Base-by-base conservation (phyloP, 2,797 vertebrate species). In the Strix occidentalis region DNA sequence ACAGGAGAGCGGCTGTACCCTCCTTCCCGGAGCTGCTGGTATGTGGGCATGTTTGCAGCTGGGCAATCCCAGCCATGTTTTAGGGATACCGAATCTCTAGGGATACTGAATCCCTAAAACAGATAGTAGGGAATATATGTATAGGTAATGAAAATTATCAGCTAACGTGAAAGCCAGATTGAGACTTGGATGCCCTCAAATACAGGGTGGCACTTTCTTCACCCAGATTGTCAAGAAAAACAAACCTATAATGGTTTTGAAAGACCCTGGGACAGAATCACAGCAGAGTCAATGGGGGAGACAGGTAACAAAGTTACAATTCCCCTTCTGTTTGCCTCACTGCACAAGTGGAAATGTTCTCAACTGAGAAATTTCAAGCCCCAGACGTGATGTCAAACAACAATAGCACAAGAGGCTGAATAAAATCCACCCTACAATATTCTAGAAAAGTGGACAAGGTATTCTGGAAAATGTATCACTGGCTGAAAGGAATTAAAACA, bases 151-250 rank as follows among this genome's bases (percentile, higher is more conserved):
- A 5, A 20, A 29, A 6, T 4, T 9, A 23, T 8, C 14, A 3
- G 0, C 7, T 16, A 9, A 23, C 0, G 1, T 2, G 41, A 39
- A 53, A 21, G 43, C 14, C 43, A 2, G 18, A 1, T 0, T 9
- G 53, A 28, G 60, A 3, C 3, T 10, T 10, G 45, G 11, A 1
- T 18, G 37, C 10, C 53, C 23, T 33, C 51, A 10, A 7, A 2
- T 4, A 8, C 3, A 5, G 10, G 26, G 43, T 10, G 3, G 39
- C 13, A 8, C 26, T 1, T 16, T 17, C 28, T 21, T 29, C 11
- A 2, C 37, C 16, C n/a, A 11, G 31, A 3, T 23, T 21, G 37
- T 11, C 12, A 3, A 17, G 56, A 14, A 19, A n/a, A 61, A 35
- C 16, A 25, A 65, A 12, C 3, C 3, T 31, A 37, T 26, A 20